phyloP scores from a whole-genome alignment of 2,888 invertebrate species.

The Limenitis camilla region DNA sequence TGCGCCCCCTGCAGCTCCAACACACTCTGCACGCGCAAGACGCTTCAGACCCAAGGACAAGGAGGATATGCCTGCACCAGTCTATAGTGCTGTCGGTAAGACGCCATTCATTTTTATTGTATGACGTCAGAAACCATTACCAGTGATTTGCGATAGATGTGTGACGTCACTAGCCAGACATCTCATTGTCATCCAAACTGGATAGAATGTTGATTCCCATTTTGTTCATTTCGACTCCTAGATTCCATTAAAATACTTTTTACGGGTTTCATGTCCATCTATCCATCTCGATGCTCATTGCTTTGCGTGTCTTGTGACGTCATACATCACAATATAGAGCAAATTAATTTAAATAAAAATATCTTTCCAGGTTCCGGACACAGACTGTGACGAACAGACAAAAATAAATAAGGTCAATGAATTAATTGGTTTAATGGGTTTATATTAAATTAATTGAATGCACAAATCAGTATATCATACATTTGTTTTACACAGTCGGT shows the following conservation, averaged over 20 bases:
- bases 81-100: conserved; percentile 48
- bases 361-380: conserved; percentile 11
- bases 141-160: neutral
- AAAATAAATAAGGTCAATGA: neutral
- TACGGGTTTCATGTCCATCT: too few relatives aligned
- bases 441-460: conserved; percentile 4
- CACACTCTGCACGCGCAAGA: conserved; percentile 55
- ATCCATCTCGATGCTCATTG: too few relatives aligned
- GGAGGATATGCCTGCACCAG: conserved; percentile 19
- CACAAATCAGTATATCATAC: too few relatives aligned
- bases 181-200: too few relatives aligned
- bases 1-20: conserved; percentile 28
- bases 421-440: neutral
- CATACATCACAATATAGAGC: too few relatives aligned
- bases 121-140: neutral
- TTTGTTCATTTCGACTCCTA: too few relatives aligned
- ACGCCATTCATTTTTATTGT: neutral
- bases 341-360: neutral
- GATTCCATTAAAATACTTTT: too few relatives aligned
- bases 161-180: neutral
- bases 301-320: too few relatives aligned
- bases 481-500: neutral
- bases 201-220: too few relatives aligned
- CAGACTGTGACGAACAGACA: conserved; percentile 12
- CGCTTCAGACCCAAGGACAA: conserved; percentile 49